Evolutionary conservation across 1,140 invertebrate species (phyloP).

Genomic region (Phocides pigmalion): DNA sequence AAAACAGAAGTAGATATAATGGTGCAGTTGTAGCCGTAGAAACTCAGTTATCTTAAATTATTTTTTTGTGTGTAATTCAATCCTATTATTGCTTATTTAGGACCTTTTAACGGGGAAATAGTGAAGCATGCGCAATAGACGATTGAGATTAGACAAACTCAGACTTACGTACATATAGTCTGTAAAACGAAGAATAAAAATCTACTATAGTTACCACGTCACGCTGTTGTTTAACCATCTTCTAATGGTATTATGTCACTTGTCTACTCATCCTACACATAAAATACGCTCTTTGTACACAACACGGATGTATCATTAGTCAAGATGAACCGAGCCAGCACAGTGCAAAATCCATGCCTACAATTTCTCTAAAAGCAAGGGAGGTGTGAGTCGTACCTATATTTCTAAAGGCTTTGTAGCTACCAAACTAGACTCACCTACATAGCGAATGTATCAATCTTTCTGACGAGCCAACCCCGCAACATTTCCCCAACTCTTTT

Average conservation of each 20-base stretch:
- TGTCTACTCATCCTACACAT: not conserved
- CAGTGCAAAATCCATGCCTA: slow-evolving; percentile 10
- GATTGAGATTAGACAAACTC: too few species aligned
- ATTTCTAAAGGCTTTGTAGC: slow-evolving; percentile 47
- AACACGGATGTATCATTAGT: slow-evolving; percentile 23
- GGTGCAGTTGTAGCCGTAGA: too few species aligned
- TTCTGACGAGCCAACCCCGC: slow-evolving; percentile 44
- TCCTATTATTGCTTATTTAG: too few species aligned
- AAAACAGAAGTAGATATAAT: too few species aligned
- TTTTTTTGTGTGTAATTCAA: too few species aligned
- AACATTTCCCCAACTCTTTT: slow-evolving; percentile 22
- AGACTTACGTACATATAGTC: too few species aligned
- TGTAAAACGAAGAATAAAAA: too few species aligned
- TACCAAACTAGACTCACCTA: slow-evolving; percentile 34
- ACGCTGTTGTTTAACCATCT: not conserved
- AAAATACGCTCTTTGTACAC: not conserved
- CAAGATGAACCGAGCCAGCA: slow-evolving; percentile 22
- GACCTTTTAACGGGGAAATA: too few species aligned
- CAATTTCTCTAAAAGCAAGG: slow-evolving; percentile 57
- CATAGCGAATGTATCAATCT: slow-evolving; percentile 57
- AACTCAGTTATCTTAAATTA: too few species aligned
- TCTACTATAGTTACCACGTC: too few species aligned
- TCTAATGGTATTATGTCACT: not conserved
- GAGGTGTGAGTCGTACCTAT: slow-evolving; percentile 44
- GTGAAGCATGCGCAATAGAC: too few species aligned